A percentile compares a stretch with the other conserved stretches of the same genome.
These are phyloP conservation scores for Babylonia areolata DNA, from an alignment of 1,140 invertebrate species.

Conservation along the genomic window DNA sequence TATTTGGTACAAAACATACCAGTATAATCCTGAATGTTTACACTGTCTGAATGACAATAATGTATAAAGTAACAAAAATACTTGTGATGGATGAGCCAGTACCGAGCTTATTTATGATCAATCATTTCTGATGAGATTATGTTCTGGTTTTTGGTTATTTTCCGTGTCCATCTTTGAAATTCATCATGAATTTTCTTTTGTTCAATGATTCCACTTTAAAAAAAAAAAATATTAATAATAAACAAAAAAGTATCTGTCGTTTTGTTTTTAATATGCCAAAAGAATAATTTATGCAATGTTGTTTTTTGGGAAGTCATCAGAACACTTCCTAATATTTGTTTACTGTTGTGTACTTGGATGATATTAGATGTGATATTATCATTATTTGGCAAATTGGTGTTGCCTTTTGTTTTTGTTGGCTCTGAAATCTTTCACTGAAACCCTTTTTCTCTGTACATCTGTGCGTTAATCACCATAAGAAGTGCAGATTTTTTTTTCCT, in stretches of 20 bases:
- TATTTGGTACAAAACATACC: neutral
- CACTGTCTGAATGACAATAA: neutral
- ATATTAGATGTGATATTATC: constrained; percentile 20
- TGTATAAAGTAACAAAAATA: neutral
- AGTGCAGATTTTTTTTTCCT: neutral
- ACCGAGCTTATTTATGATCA: neutral
- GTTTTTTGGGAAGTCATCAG: neutral
- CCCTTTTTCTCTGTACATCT: neutral
- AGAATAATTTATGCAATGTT: constrained; percentile 16
- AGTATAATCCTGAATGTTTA: too few relatives aligned
- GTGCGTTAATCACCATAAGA: neutral
- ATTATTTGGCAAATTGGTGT: constrained; percentile 23
- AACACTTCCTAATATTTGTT: neutral
- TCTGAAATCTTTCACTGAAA: constrained; percentile 25
- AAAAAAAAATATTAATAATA: neutral
- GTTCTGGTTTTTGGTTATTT: too few relatives aligned
- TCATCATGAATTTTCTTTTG: neutral
- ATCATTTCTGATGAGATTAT: too few relatives aligned
- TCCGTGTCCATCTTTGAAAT: neutral
- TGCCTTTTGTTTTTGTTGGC: constrained; percentile 26
- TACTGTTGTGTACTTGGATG: neutral
- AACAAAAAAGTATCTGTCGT: neutral
- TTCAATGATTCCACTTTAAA: neutral
- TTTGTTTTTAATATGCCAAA: neutral
- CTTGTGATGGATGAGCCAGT: neutral